These are phyloP conservation scores for Candoia aspera DNA, from an alignment of 2,113 vertebrate genomes.

Conservation along the genomic window DNA sequence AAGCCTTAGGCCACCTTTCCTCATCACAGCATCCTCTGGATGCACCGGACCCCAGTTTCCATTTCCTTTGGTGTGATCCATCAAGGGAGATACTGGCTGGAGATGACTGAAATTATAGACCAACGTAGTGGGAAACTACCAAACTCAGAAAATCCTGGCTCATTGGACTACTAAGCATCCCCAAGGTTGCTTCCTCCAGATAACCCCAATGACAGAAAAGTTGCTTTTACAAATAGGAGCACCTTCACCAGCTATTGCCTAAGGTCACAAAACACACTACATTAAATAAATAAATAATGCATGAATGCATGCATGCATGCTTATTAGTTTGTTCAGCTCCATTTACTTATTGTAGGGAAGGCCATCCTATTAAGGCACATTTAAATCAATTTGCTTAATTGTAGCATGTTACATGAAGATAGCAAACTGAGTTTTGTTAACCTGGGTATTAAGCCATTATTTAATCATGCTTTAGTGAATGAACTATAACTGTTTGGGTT, in stretches of 20 bases:
- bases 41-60: background rate
- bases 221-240: background rate
- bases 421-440: background rate
- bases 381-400: background rate
- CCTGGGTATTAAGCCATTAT: background rate
- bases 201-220: background rate
- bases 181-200: background rate
- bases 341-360: background rate
- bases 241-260: background rate
- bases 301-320: background rate
- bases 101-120: background rate
- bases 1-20: background rate
- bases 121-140: background rate
- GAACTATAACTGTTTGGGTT: background rate
- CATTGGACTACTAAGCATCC: background rate
- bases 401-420: background rate
- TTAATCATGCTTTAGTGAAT: background rate
- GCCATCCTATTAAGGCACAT: background rate
- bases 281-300: background rate
- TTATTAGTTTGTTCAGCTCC: background rate
- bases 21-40: background rate
- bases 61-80: background rate
- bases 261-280: background rate
- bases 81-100: background rate
- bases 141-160: background rate